Conservation (phyloP, 1,140 invertebrate species). For the Cryptotermes secundus region DNA sequence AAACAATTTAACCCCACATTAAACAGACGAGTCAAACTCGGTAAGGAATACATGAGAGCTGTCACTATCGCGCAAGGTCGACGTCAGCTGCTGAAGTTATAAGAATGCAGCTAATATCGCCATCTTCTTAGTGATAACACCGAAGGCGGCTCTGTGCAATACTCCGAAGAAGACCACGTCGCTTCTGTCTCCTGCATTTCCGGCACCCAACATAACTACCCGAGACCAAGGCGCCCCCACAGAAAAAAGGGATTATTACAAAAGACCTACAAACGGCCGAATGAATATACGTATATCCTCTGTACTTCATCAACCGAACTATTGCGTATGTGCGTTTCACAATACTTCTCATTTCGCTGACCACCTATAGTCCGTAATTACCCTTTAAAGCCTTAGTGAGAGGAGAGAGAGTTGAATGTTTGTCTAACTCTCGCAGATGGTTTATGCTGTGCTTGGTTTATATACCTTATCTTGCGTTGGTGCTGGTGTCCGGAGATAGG, state of each 20-base stretch:
- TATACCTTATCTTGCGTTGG: too few species aligned
- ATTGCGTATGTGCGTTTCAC: too few species aligned
- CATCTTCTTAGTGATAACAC: not conserved
- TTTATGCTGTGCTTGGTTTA: too few species aligned
- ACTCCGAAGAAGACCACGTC: not conserved
- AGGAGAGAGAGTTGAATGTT: too few species aligned
- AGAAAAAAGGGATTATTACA: not conserved
- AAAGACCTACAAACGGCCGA: too few species aligned
- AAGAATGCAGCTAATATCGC: not conserved
- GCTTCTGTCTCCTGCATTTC: not conserved
- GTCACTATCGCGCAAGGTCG: not conserved
- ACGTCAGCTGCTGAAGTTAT: not conserved
- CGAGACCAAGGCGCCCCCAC: not conserved
- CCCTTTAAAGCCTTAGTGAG: too few species aligned
- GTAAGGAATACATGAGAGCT: not conserved
- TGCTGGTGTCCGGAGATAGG: too few species aligned
- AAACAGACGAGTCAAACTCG: not conserved
- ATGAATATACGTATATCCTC: too few species aligned
- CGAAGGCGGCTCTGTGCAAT: not conserved
- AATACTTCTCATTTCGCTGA: too few species aligned
- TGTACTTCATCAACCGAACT: too few species aligned
- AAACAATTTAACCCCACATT: not conserved
- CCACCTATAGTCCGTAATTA: too few species aligned
- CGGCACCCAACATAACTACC: not conserved
- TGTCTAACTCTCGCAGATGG: too few species aligned